A percentile compares a stretch with the other conserved stretches of the same genome.
Conservation (phyloP, 2,797 vertebrate species). For the Monodelphis domestica region DNA sequence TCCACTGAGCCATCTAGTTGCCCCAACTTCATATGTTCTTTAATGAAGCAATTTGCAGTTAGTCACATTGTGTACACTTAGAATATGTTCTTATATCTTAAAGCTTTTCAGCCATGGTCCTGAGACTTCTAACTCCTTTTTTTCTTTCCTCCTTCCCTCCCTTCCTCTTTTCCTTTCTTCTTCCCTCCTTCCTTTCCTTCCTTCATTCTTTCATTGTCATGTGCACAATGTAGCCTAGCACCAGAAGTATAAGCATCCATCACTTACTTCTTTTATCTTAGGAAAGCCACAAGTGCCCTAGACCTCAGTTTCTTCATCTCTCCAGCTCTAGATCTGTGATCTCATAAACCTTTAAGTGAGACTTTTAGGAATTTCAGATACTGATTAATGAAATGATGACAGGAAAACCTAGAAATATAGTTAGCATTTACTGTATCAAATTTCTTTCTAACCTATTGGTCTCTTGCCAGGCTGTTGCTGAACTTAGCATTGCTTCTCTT, state of each 20-base stretch:
- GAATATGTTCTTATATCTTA: constrained; percentile 25
- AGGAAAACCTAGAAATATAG: neutral
- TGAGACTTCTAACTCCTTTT: neutral
- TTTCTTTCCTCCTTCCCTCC: too few species aligned
- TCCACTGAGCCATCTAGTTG: too few species aligned
- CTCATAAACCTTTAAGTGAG: neutral
- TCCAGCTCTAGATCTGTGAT: neutral
- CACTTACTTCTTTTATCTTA: neutral
- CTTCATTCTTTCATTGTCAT: neutral
- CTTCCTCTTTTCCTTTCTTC: neutral
- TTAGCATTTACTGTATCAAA: neutral
- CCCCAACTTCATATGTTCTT: neutral
- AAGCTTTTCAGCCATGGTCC: neutral
- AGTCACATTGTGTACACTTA: neutral
- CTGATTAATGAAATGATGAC: constrained; percentile 16
- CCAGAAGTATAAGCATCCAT: constrained; percentile 7
- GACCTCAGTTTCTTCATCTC: neutral
- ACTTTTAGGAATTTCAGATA: constrained; percentile 26
- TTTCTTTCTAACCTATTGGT: neutral
- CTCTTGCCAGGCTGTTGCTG: neutral
- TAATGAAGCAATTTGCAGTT: constrained; percentile 12
- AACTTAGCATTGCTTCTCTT: neutral
- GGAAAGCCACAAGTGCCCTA: neutral
- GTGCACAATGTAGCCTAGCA: too few species aligned
- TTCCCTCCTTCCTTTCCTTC: too few species aligned